phyloP scores from a whole-genome alignment of 1,140 invertebrate species.

The Drosophila chauvacae region DNA sequence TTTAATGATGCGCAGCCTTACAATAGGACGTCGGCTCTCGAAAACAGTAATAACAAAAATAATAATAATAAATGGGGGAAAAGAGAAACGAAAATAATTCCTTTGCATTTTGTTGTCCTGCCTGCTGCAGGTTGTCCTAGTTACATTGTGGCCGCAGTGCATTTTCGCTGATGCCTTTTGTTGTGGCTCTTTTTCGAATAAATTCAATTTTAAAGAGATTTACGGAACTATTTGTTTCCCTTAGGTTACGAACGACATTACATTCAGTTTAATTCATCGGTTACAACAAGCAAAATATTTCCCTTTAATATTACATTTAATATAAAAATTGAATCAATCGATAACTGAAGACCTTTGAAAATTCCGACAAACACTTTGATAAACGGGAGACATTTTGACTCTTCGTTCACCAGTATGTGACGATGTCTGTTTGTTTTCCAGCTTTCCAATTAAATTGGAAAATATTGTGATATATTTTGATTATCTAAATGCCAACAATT shows the following conservation, averaged over 20 bases:
- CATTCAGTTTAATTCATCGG: background rate
- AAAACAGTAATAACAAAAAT: conserved; percentile 28
- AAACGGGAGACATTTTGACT: conserved; percentile 16
- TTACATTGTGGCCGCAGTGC: conserved; percentile 48
- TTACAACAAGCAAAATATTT: background rate
- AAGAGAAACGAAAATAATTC: conserved; percentile 41
- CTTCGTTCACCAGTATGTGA: background rate
- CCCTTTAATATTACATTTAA: background rate
- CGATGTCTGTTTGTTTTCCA: conserved; percentile 16
- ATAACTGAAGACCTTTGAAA: background rate
- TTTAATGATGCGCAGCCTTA: conserved; percentile 68
- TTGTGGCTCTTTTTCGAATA: conserved; percentile 31
- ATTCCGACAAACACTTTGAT: conserved; percentile 24
- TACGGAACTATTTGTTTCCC: background rate
- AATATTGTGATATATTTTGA: conserved; percentile 64
- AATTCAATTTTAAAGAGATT: conserved; percentile 25
- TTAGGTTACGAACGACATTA: background rate
- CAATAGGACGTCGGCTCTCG: conserved; percentile 40
- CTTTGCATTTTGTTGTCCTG: conserved; percentile 54
- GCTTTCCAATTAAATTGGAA: conserved; percentile 60
- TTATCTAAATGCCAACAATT: conserved; percentile 52
- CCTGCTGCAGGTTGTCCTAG: conserved; percentile 44
- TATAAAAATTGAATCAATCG: conserved; percentile 1
- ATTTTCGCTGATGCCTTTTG: conserved; percentile 46
- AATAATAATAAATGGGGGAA: conserved; percentile 46